Base-by-base conservation (phyloP, 1,140 invertebrate species). In the Drosophila sp. region DNA sequence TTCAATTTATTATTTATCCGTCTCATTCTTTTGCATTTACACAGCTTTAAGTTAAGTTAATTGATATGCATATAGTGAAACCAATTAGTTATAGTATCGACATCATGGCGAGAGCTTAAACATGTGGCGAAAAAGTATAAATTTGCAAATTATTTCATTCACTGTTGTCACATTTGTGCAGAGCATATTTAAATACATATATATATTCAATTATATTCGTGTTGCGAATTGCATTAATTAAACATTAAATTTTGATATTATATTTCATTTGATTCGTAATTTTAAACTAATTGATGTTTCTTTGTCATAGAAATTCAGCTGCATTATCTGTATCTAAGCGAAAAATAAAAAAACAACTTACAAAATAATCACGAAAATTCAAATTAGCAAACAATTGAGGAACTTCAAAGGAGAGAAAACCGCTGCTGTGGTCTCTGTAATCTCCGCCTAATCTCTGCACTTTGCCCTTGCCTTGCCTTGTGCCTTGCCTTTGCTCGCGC, bases 381-480 rank as follows among this genome's bases (percentile, higher is more conserved):
- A 60, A 50, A 67, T 38, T 56, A 17, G 17, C 25, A 58, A 68
- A 58, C 56, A 64, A 71, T 62, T 50, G 38, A 10, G 35, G 4
- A 30, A 32, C 57, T 50, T 72, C 57, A 72, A 50, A 57, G 66
- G 32, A 30, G 32, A 30, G 27, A 17, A 25, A 63, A 32, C 60
- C 66, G 76, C 40, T 33, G 8, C 41, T 68, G 76, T 11, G 65
- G 76, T 72, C 33, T 25, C 50, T n/a, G 32, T 65, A 79, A 79
- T 72, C 64, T 61, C 27, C 10, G 58, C 70, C 66, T 79, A 79
- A 79, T 79, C 76, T 72, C 41, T 38, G 44, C 40, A 38, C 17
- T 61, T 33, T 29, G 47, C 44, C 33, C 44, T n/a, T 62, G 60
- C 60, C 29, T n/a, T 41, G 38, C 3, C 44, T 47, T 27, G 17